Evolutionary conservation across 92 coral and sea anemone genomes (phyloP).

Genomic region (Porites divaricata): DNA sequence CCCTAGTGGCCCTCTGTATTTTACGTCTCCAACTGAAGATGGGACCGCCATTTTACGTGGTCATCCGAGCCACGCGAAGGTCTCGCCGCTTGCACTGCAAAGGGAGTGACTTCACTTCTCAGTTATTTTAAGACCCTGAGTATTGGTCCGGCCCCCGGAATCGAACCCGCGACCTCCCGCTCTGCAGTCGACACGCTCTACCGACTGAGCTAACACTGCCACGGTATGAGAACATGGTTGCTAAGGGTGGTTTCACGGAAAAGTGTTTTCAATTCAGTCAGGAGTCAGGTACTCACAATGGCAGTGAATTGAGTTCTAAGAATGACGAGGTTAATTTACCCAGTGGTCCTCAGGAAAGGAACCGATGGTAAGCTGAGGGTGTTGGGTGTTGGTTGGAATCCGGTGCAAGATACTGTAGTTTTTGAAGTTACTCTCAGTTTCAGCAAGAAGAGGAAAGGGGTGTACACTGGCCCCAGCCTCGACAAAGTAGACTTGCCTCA

Average conservation of each 20-base stretch:
- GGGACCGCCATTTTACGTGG: too few relatives aligned
- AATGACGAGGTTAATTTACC: slow-evolving; percentile 16
- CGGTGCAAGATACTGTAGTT: slow-evolving; percentile 52
- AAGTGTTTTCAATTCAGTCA: slow-evolving; percentile 71
- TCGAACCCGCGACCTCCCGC: too few relatives aligned
- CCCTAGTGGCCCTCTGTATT: too few relatives aligned
- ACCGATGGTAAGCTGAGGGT: slow-evolving; percentile 62
- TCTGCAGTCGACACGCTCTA: too few relatives aligned
- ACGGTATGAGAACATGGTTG: slow-evolving; percentile 47
- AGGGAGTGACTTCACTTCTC: too few relatives aligned
- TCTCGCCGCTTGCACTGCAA: too few relatives aligned
- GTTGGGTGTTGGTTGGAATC: slow-evolving; percentile 74
- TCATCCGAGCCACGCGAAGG: too few relatives aligned
- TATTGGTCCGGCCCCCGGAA: too few relatives aligned
- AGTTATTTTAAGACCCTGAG: too few relatives aligned
- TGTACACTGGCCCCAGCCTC: slow-evolving; percentile 46
- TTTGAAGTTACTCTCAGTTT: slow-evolving; percentile 66
- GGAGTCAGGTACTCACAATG: slow-evolving; percentile 45
- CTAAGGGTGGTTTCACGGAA: slow-evolving; percentile 60
- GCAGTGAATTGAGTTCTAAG: slow-evolving; percentile 33
- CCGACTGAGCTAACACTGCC: too few relatives aligned
- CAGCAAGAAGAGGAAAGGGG: slow-evolving; percentile 62
- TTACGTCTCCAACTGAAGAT: too few relatives aligned
- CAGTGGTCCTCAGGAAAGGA: slow-evolving; percentile 33
- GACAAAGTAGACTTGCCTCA: slow-evolving; percentile 43